Base-by-base conservation (phyloP, 1,140 invertebrate species). In the Luehdorfia chinensis region DNA sequence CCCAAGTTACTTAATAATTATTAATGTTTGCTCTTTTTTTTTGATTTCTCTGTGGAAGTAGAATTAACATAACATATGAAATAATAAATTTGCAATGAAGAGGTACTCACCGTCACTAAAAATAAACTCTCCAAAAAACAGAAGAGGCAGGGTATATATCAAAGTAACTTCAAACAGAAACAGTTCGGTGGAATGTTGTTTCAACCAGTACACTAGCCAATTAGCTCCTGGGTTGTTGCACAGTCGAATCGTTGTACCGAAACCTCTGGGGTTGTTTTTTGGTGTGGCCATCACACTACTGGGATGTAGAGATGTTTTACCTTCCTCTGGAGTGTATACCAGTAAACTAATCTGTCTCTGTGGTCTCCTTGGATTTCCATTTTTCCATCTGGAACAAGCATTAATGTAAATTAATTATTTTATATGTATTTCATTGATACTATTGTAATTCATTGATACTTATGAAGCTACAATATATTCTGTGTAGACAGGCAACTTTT, bases 191-290 rank as follows among this genome's bases (percentile, higher is more conserved):
- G 87, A 80, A 3, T 43, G 57, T 21, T 84, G 85, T 36, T 85
- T 86, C n/a, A 85, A 49, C 69, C 80, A 79, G 44, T 87, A 88
- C 1, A 87, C 85, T 0, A 85, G 58, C 73, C 81, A 86, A 31
- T 75, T 74, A 4, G 78, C 83, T 0, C 77, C 77, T 0, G 73
- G 71, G 5, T 48, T 69, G 14, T 48, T 47, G 15, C 62, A 71
- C 3, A 57, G n/a, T 0, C 34, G 15, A 11, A 4, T 12, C 33
- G 8, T 28, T 30, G 1, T 7, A 16, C 1, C 15, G 19, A n/a
- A 4, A 23, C 12, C 13, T 41, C 7, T 47, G 16, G 12, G 7
- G 7, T n/a, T 15, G 7, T 13, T 31, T n/a, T 6, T 14, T 36
- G 5, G 4, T 5, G 27, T 12, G 0, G 50, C 23, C 69, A 87